A percentile compares a stretch with the other conserved stretches of the same genome.
These are phyloP conservation scores for Ceramica pisi DNA, from an alignment of 2,888 invertebrate genomes.

Conservation along the genomic window DNA sequence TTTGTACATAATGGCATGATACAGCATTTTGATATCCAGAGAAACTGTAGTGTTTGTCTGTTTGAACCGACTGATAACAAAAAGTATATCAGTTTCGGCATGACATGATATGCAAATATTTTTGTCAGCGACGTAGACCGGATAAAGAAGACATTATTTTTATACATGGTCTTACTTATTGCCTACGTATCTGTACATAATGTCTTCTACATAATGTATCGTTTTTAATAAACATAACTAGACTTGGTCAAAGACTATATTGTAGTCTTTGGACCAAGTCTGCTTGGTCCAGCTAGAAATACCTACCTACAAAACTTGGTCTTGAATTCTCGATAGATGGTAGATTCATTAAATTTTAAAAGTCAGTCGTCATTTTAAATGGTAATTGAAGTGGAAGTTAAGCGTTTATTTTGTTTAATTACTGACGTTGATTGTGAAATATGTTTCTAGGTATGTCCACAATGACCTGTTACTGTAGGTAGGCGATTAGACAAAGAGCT, in stretches of 20 bases:
- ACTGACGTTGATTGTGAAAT: conserved; percentile 38
- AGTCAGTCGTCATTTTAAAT: neutral
- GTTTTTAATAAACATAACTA: neutral
- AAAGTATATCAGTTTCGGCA: conserved; percentile 59
- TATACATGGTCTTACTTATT: neutral
- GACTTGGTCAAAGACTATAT: neutral
- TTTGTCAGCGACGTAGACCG: conserved; percentile 22
- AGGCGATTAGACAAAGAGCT: conserved; percentile 54
- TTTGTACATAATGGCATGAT: conserved; percentile 60
- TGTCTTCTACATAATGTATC: no score
- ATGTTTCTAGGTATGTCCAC: conserved; percentile 22
- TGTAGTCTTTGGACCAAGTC: no score
- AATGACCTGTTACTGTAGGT: conserved; percentile 32
- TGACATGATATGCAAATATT: conserved; percentile 57
- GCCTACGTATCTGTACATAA: no score
- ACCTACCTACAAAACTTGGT: neutral
- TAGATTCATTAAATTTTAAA: conserved; percentile 7
- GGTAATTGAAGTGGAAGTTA: conserved; percentile 1
- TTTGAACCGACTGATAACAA: conserved; percentile 61
- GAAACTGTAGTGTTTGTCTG: conserved; percentile 57
- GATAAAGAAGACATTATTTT: conserved; percentile 29
- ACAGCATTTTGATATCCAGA: conserved; percentile 56
- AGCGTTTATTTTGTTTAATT: conserved; percentile 16
- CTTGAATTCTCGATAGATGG: neutral
- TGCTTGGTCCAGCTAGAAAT: neutral